Evolutionary conservation across 2,797 vertebrate species (phyloP), one percentile per base, ranked within the genome.

Genomic region (Sebastolobus alascanus): DNA sequence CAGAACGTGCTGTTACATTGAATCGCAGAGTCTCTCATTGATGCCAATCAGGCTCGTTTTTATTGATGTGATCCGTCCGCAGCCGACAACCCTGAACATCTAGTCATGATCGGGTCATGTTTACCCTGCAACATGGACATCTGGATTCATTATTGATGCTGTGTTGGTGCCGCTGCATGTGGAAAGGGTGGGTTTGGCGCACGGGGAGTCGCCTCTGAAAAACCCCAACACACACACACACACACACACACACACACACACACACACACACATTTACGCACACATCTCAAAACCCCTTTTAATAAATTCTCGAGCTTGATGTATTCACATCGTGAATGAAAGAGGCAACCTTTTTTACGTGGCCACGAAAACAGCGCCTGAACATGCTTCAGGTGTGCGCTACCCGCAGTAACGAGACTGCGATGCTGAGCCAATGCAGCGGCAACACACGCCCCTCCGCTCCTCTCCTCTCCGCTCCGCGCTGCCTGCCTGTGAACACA

Each of bases 401-500:
- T 87, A 90, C 92, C 92, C 91, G 93, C 93, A 94, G 92, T 92
- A 90, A 85, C 72, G 70, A 90, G 79, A 83, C 84, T 79, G 89
- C 84, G 93, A 94, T 86, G 90, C 85, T 90, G 93, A 93, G 91
- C 91, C 93, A 92, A 93, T 93, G 93, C 94, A 93, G 94, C 93
- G 90, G 90, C 90, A 87, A 90, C 89, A 94, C 94, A 95, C 95
- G 93, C 95, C 94, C 94, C 94, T 94, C 89, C 85, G 79, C 86
- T 25, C 25, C 25, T 25, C 25, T 25, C 25, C 25, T 25, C 25
- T 76, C 83, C 80, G 80, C 82, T 78, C 66, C 85, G 77, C 83
- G 52, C 79, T 71, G 72, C 66, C 73, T 72, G 77, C 74, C 76
- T 83, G 73, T 22, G 61, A 73, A 63, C 66, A 35, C 76, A 73